phyloP scores from a whole-genome alignment of 2,797 vertebrate genomes.

The Malacoraja senta region DNA sequence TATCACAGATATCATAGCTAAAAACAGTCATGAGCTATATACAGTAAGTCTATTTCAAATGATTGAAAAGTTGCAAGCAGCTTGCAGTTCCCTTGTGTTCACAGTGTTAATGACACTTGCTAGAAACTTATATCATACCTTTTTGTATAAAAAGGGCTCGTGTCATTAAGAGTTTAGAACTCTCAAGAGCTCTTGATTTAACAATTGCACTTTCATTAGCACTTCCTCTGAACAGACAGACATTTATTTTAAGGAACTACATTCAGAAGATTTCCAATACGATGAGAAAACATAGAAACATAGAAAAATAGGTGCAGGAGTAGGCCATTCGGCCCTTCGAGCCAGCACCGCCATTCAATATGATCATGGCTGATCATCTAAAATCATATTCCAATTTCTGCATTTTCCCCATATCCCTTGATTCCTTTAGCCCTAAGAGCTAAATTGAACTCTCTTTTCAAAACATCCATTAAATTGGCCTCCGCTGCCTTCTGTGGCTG shows the following conservation, averaged over 20 bases:
- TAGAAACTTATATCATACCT: background rate
- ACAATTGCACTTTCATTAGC: background rate
- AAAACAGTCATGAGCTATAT: background rate
- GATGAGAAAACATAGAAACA: too few species aligned
- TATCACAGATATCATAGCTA: background rate
- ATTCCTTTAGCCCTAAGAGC: too few species aligned
- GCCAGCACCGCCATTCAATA: too few species aligned
- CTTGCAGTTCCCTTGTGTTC: background rate
- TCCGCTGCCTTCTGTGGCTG: too few species aligned
- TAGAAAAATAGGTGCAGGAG: too few species aligned
- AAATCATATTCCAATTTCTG: too few species aligned
- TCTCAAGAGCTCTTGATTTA: background rate
- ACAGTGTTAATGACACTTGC: background rate
- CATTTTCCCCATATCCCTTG: too few species aligned
- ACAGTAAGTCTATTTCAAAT: background rate
- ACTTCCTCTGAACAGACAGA: background rate
- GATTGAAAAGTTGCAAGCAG: background rate
- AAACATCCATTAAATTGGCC: too few species aligned
- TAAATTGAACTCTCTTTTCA: too few species aligned
- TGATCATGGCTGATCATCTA: too few species aligned
- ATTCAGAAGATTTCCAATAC: background rate
- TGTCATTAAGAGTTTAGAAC: background rate
- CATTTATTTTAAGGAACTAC: background rate
- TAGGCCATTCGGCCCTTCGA: too few species aligned
- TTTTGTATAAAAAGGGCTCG: background rate